Base-by-base conservation (phyloP, 2,888 invertebrate species). In the Drosophila anceps region DNA sequence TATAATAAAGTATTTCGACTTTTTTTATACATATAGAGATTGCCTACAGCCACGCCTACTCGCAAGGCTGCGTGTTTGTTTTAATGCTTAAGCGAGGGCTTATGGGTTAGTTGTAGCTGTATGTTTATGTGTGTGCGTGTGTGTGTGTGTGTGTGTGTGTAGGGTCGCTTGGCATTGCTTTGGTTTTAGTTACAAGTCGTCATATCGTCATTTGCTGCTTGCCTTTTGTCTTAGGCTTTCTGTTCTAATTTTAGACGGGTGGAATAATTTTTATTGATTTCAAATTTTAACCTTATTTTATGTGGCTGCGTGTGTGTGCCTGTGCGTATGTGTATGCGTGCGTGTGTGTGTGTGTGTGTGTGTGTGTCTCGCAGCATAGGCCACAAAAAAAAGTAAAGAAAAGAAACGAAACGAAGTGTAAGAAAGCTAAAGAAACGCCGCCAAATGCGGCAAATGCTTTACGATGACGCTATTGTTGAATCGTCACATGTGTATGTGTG, bases 241-340 rank as follows among this genome's bases (percentile, higher is more conserved):
- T 53, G 80, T 83, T 91, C 92, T 92, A 92, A 92, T 92, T 92
- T 92, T 92, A 92, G 92, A 91, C 85, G 87, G 90, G 90, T 85
- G 83, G 87, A 90, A 92, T 91, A 91, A 89, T 84, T 91, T 91
- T 91, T 91, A 91, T 91, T 91, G 92, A 92, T 91, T 91, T 90
- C 85, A 90, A 88, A 88, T 88, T 88, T 89, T 87, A 90, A 91
- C 89, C 90, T 87, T 90, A 88, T 91, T 90, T 85, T 76, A 82
- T 58, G 31, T 64, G 55, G 43, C 15, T 63, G 66, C 46, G 37
- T 37, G 55, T 53, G 37, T 50, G 29, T n/a, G n/a, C n/a, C n/a
- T n/a, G n/a, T n/a, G n/a, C n/a, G n/a, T n/a, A n/a, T 18, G 10
- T 50, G 43, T 64, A 58, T 39, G 35, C 43, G 33, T 15, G 12